Percentiles rank a stretch among this genome's conserved stretches.
phyloP scores from a whole-genome alignment of 2,113 vertebrate species.

The Stictonetta naevosa region DNA sequence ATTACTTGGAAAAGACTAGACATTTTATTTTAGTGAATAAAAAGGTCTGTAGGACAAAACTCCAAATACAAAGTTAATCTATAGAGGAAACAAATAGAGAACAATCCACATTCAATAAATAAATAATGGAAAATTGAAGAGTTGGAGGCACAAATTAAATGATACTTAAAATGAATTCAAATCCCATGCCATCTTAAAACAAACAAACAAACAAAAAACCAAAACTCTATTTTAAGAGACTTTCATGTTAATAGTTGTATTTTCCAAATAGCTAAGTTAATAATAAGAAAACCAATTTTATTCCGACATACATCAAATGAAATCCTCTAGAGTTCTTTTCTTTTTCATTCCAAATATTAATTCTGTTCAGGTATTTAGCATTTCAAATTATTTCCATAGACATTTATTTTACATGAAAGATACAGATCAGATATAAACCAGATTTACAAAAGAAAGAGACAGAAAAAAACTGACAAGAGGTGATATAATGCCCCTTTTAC shows the following conservation, averaged over 20 bases:
- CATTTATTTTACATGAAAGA: not conserved
- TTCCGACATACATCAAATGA: not conserved
- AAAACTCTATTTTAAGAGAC: not conserved
- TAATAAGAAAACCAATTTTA: not conserved
- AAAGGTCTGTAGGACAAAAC: not conserved
- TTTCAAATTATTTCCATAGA: not conserved
- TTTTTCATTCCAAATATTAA: not conserved
- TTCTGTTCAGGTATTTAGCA: not conserved
- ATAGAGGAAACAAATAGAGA: not conserved
- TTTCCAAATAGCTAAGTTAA: not conserved
- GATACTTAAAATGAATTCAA: not conserved
- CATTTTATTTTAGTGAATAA: not conserved
- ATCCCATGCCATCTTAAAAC: not conserved
- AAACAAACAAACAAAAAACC: too few relatives aligned
- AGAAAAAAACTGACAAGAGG: not conserved
- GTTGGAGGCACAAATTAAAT: not conserved
- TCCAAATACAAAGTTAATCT: not conserved
- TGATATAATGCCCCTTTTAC: not conserved
- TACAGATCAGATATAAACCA: not conserved
- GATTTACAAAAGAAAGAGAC: not conserved
- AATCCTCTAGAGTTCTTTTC: not conserved
- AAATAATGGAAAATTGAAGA: not conserved
- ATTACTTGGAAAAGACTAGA: not conserved
- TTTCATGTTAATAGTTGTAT: not conserved
- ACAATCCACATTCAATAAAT: not conserved